Base-by-base conservation (phyloP, 2,888 invertebrate genomes). In the Tridacna crocea region DNA sequence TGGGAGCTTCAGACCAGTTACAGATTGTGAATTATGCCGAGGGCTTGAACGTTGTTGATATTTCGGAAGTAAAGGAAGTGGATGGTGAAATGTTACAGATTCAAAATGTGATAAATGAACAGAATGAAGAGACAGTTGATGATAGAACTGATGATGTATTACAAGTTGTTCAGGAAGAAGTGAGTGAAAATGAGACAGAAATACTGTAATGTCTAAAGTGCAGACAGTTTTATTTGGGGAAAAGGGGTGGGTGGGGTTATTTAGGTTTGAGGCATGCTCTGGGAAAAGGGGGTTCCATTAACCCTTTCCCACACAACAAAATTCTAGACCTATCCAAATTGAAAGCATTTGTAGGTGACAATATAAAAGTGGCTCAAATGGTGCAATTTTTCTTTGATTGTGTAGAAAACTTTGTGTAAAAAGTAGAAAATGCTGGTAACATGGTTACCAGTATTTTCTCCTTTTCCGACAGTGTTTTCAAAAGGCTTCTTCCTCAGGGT, bases 61-160 rank as follows among this genome's bases (percentile, higher is more conserved):
- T 15, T 15, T 17, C 27, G 12, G 27, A 47, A n/a, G 68, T 68
- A 27, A 17, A 26, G 4, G 17, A 68, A 15, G 24, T 36, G 15
- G 68, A 68, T 68, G 68, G 68, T 13, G 46, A 12, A 68, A 1
- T 68, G 19, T 19, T 61, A 22, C 61, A 24, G 13, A 61, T 61
- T 8, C 8, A 68, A 36, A 22, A 36, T 13, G 15, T 46, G 15
- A 68, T 36, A 36, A 27, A 68, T 17, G 68, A 27, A 36, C 68
- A 68, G 36, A 46, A 11, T 24, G 36, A 27, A 68, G 17, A 68
- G 19, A 13, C 27, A 24, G 22, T 22, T 2, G 36, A 68, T 6
- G 68, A 17, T n/a, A 3, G 8, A 15, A 36, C 27, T 3, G 46
- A n/a, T 15, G 68, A 68, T 68, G 19, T 15, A 11, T 13, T 68